These are phyloP conservation scores for Mimachlamys varia DNA, from an alignment of 2,888 invertebrate species.

Conservation along the genomic window DNA sequence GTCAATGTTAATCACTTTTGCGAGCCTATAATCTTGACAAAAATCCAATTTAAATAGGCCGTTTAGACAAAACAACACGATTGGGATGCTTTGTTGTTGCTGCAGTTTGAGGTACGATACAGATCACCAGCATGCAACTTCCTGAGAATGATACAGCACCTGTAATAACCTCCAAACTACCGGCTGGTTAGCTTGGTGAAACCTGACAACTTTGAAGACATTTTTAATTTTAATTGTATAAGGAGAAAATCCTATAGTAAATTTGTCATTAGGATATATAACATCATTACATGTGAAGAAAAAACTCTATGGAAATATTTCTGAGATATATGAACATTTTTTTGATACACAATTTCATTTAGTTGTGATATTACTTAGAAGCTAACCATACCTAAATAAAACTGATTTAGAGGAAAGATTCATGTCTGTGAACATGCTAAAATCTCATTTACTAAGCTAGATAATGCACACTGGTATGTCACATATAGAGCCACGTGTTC, in stretches of 20 bases:
- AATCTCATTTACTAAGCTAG: neutral
- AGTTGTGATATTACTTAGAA: neutral
- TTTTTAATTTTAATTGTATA: neutral
- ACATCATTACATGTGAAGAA: neutral
- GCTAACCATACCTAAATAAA: neutral
- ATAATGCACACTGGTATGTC: neutral
- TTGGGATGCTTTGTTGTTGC: neutral
- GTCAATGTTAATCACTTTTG: neutral
- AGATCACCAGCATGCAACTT: neutral
- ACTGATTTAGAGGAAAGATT: neutral
- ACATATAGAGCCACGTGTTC: neutral
- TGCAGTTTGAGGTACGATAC: neutral
- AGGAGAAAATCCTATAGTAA: neutral
- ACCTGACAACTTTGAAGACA: neutral
- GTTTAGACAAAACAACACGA: conserved; percentile 16
- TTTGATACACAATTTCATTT: neutral
- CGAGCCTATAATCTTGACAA: neutral
- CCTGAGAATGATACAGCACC: neutral
- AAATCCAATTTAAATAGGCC: neutral
- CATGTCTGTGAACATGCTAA: conserved; percentile 7
- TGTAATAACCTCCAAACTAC: neutral
- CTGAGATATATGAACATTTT: neutral
- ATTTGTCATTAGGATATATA: neutral
- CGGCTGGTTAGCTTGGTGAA: neutral
- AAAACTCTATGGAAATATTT: neutral